phyloP scores from a whole-genome alignment of 2,797 vertebrate species.

The Rallus crepitans region DNA sequence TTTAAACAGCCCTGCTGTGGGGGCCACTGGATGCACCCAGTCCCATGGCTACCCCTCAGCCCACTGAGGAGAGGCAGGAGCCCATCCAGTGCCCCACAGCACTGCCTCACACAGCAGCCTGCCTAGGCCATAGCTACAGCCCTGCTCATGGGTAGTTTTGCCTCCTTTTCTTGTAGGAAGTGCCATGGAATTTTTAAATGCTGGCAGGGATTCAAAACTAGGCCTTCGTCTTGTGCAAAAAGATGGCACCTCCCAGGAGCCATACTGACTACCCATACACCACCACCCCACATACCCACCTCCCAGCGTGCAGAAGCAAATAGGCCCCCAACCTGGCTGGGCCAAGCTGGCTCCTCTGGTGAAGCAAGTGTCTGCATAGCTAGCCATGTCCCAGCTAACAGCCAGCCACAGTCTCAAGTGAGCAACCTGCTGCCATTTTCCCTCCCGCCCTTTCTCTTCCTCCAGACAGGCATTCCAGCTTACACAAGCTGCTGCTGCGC shows the following conservation, averaged over 20 bases:
- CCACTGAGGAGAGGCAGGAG: neutral
- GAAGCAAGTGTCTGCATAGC: neutral
- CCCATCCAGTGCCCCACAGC: rapidly evolving
- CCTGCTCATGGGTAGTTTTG: too few species aligned
- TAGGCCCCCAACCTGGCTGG: rapidly evolving
- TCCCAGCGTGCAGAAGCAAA: rapidly evolving
- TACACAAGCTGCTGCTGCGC: neutral
- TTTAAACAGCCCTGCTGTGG: neutral
- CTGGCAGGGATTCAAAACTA: neutral
- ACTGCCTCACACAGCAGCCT: rapidly evolving
- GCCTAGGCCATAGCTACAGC: neutral
- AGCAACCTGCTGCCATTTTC: neutral
- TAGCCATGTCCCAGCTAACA: rapidly evolving
- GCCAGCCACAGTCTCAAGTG: rapidly evolving
- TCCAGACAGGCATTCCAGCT: neutral
- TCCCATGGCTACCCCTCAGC: neutral
- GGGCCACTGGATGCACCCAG: neutral
- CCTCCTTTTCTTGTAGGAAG: rapidly evolving
- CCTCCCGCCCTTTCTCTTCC: neutral
- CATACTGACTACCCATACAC: too few species aligned
- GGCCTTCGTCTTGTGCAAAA: neutral
- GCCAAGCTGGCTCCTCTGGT: neutral
- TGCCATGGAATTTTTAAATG: neutral
- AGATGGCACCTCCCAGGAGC: neutral
- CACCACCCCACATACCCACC: rapidly evolving